Conservation (phyloP, 2,888 invertebrate species). For the Sphinx pinastri region DNA sequence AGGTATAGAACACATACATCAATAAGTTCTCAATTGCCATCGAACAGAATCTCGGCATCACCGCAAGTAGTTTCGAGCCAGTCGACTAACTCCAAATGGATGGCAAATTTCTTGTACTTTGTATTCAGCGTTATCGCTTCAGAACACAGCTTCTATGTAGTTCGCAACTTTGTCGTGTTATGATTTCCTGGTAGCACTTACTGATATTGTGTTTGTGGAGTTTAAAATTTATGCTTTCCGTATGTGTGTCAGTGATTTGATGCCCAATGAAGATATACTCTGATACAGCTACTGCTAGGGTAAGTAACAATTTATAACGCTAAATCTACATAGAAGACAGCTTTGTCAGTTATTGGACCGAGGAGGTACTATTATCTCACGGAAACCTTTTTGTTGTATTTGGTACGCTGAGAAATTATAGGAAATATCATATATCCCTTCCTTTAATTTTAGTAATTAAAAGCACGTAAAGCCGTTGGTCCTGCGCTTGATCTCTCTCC, state of each 20-base stretch:
- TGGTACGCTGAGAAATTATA: no score
- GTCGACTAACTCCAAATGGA: slow-evolving; percentile 15
- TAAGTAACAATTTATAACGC: neutral
- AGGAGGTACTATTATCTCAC: no score
- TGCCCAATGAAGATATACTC: neutral
- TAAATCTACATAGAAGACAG: no score
- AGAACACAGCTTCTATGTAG: slow-evolving; percentile 20
- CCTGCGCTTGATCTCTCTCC: no score
- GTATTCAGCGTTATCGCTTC: slow-evolving; percentile 24
- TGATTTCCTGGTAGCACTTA: slow-evolving; percentile 23
- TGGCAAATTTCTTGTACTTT: slow-evolving; percentile 25
- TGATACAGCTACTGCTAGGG: neutral
- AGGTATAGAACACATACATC: neutral
- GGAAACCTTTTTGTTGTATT: no score
- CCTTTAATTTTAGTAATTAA: no score
- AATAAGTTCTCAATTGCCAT: neutral
- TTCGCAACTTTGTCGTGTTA: slow-evolving; percentile 28
- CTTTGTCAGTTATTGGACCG: no score
- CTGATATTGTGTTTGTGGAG: slow-evolving; percentile 11
- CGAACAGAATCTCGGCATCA: neutral
- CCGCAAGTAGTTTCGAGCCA: neutral
- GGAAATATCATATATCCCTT: no score
- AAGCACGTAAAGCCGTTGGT: no score
- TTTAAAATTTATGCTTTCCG: slow-evolving; percentile 4
- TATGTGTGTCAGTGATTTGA: neutral